Percentiles rank a stretch among this genome's conserved stretches.
phyloP scores from a whole-genome alignment of 2,113 vertebrate species.

The Vireo altiloquus region DNA sequence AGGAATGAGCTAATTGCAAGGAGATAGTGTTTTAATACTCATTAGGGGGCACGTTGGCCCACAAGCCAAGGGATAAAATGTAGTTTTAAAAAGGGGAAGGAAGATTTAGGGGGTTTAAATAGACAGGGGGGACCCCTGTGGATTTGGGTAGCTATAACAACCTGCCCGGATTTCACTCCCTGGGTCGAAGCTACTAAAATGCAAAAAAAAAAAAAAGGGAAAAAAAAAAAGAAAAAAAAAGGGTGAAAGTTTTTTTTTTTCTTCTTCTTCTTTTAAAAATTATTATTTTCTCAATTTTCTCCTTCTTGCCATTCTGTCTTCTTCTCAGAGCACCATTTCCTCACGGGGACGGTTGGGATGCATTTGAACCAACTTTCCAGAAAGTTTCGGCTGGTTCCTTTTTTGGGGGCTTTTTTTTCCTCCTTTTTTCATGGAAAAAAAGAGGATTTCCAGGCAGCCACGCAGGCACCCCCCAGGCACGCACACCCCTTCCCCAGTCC shows the following conservation, averaged over 20 bases:
- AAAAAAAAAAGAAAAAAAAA: conserved; percentile 72
- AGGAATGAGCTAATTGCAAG: not conserved
- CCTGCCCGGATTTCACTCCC: conserved; percentile 87
- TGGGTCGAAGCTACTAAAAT: conserved; percentile 84
- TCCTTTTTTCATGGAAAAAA: not conserved
- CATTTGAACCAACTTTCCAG: not conserved
- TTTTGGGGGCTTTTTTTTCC: no score
- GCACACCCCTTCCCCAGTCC: conserved; percentile 10
- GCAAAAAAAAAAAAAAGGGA: conserved; percentile 74
- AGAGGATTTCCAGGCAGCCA: not conserved
- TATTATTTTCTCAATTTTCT: not conserved
- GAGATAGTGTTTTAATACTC: conserved; percentile 85
- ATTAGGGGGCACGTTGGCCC: conserved; percentile 82
- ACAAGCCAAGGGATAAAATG: conserved; percentile 81
- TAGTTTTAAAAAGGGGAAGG: conserved; percentile 76
- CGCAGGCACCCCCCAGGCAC: not conserved
- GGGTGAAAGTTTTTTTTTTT: conserved; percentile 46
- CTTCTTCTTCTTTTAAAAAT: not conserved
- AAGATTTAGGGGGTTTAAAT: conserved; percentile 81
- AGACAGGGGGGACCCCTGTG: conserved; percentile 82
- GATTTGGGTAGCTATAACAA: conserved; percentile 87
- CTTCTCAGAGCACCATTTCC: not conserved
- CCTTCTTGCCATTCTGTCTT: not conserved
- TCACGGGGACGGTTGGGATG: not conserved
- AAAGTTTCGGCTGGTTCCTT: not conserved